Evolutionary conservation across 2,888 invertebrate genomes (phyloP), one percentile per base, ranked within the genome.

Genomic region (Tortrix viridana): DNA sequence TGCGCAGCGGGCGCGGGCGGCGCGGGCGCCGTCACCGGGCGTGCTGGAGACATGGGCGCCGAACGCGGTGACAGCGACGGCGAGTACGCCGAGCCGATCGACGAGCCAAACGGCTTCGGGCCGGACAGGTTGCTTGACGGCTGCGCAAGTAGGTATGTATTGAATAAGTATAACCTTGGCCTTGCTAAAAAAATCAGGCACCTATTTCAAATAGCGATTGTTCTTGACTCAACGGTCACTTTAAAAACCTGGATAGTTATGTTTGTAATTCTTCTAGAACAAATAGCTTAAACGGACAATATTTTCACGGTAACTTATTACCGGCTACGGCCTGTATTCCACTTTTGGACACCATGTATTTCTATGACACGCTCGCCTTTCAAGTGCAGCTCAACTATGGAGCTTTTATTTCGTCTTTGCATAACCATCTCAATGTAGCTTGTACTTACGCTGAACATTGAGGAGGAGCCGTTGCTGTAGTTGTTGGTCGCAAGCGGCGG

Each of bases 391-490:
- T n/a, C n/a, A n/a, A n/a, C n/a, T n/a, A n/a, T n/a, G n/a, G n/a
- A n/a, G n/a, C n/a, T n/a, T n/a, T n/a, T n/a, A n/a, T n/a, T n/a
- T n/a, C n/a, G n/a, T 32, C 9, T 32, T 32, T 12, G 3, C 3
- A 32, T 32, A 12, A 12, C 32, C 32, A 32, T 32, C 3, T 32
- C 1, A 19, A 52, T 52, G 4, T 22, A 20, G 22, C 9, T 18
- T 14, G 52, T 69, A 89, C 94, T 94, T 91, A 96, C 96, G 86
- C 95, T 95, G 86, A 95, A 96, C 67, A 95, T 93, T 53, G 95
- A 93, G 23, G 95, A 93, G 12, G 93, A 93, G 70, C 93, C 94
- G 73, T 93, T 93, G 67, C 92, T 92, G 79, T 93, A 94, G 74
- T 93, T 92, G 76, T 93, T 93, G 67, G 95, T 95, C 23, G 95